Percentiles rank a stretch among this genome's conserved stretches.
phyloP scores from a whole-genome alignment of 2,888 invertebrate genomes.

The Phrixothrix hirtus region DNA sequence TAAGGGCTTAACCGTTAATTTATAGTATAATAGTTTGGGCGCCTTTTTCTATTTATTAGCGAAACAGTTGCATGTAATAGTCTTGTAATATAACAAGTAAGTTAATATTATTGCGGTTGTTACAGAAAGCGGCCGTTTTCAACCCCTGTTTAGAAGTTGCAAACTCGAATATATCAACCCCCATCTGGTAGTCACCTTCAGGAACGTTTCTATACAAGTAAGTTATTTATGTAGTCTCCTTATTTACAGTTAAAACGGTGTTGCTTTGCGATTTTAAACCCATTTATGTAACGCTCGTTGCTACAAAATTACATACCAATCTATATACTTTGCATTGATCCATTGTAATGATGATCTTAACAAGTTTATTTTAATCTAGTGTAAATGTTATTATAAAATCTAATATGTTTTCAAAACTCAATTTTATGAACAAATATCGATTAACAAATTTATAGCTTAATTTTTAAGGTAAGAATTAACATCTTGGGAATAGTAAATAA shows the following conservation, averaged over 20 bases:
- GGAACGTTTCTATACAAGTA: conserved; percentile 73
- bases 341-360: no score
- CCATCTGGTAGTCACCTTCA: conserved; percentile 71
- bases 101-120: conserved; percentile 44
- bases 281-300: background rate
- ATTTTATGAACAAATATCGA: no score
- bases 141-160: conserved; percentile 76
- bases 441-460: no score
- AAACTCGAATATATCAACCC: conserved; percentile 70
- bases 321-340: no score
- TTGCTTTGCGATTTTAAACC: conserved; percentile 19
- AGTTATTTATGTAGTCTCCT: conserved; percentile 49
- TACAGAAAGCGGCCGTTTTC: conserved; percentile 73
- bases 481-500: no score
- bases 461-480: no score
- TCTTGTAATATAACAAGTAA: conserved; percentile 13
- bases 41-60: background rate
- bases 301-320: no score
- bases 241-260: conserved; percentile 13
- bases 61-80: conserved; percentile 6
- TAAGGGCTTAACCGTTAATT: background rate
- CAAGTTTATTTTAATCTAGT: no score
- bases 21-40: background rate
- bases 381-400: no score
- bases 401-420: no score